These are phyloP conservation scores for Pocillopora grandis DNA, from an alignment of 92 coral and sea anemone genomes.

Conservation along the genomic window DNA sequence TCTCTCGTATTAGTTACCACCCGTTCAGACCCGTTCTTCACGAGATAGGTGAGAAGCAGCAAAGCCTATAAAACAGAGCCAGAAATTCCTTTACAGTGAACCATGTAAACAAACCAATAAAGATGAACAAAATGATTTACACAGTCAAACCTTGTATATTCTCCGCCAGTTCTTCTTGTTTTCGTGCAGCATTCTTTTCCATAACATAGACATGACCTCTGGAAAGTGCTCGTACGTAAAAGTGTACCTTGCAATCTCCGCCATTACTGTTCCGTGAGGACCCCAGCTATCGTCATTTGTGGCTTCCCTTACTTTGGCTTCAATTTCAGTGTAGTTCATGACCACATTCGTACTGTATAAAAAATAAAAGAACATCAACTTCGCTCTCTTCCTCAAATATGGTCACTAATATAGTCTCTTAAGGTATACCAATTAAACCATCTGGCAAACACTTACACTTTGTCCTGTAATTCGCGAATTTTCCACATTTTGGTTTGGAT, in stretches of 20 bases:
- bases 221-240: constrained; percentile 98
- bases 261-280: constrained; percentile 96
- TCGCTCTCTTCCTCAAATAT: background rate
- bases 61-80: constrained; percentile 61
- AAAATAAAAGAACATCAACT: background rate
- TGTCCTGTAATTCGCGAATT: constrained; percentile 94
- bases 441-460: constrained; percentile 74
- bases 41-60: constrained; percentile 82
- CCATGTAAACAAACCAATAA: background rate
- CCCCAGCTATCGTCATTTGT: constrained; percentile 99
- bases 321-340: constrained; percentile 98
- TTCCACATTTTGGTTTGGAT: constrained; percentile 83
- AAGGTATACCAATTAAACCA: background rate
- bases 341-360: constrained; percentile 89
- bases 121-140: background rate
- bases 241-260: constrained; percentile 92
- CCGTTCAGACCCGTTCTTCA: constrained; percentile 93
- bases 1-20: constrained; percentile 95
- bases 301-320: constrained; percentile 98
- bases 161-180: constrained; percentile 92
- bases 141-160: constrained; percentile 80
- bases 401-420: background rate
- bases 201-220: constrained; percentile 98
- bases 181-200: constrained; percentile 98
- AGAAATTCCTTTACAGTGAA: background rate